A percentile compares a stretch with the other conserved stretches of the same genome.
phyloP scores from a whole-genome alignment of 2,113 vertebrate species.

The Ardeotis arabs region DNA sequence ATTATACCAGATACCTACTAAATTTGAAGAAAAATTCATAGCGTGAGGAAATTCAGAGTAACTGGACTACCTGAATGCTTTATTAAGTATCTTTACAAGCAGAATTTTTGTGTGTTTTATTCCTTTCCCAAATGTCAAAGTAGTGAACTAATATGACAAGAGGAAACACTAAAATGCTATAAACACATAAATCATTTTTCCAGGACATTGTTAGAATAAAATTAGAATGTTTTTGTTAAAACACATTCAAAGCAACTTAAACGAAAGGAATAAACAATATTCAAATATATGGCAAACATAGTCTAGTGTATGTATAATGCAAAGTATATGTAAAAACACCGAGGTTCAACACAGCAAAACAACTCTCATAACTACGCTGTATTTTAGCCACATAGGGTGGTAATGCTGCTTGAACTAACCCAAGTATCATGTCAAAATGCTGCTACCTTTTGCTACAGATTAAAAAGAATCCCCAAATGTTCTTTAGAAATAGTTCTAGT shows the following conservation, averaged over 20 bases:
- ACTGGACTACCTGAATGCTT: not conserved
- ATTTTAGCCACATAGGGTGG: not conserved
- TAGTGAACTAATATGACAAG: not conserved
- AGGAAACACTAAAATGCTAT: not conserved
- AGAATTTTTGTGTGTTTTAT: not conserved
- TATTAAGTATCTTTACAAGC: not conserved
- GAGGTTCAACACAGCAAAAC: not conserved
- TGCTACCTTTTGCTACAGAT: not conserved
- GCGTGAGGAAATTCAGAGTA: not conserved
- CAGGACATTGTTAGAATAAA: not conserved
- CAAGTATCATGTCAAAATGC: not conserved
- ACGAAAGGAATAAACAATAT: conserved; percentile 1
- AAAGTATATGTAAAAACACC: not conserved
- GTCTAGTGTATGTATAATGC: not conserved
- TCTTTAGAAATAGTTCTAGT: not conserved
- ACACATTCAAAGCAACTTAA: conserved; percentile 20
- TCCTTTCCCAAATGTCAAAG: not conserved
- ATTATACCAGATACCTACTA: not conserved
- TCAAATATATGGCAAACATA: not conserved
- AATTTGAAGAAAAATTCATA: not conserved
- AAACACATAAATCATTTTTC: not conserved
- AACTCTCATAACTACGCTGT: not conserved
- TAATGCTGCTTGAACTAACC: not conserved
- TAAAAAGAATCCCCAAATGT: not conserved
- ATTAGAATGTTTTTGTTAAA: not conserved